phyloP scores from a whole-genome alignment of 2,113 vertebrate species.

The Limnothrissa miodon region DNA sequence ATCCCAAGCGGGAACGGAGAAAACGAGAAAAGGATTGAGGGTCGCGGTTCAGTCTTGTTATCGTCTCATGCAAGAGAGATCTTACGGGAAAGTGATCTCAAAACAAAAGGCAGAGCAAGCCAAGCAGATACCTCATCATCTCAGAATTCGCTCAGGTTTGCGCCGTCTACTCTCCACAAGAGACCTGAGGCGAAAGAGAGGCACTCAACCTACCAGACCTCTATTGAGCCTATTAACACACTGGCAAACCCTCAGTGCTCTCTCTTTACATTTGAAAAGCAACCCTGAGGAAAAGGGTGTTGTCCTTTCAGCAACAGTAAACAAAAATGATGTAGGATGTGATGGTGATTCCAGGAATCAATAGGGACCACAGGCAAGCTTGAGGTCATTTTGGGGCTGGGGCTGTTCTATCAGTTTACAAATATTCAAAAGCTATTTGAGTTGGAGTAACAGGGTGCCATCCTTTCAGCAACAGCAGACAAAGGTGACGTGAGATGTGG shows the following conservation, averaged over 20 bases:
- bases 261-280: too few species aligned
- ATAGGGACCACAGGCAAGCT: too few species aligned
- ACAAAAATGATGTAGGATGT: too few species aligned
- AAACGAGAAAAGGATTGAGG: neutral
- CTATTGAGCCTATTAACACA: neutral
- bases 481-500: too few species aligned
- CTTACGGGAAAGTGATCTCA: neutral
- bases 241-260: neutral
- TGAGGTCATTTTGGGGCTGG: too few species aligned
- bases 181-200: neutral
- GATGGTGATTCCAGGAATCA: too few species aligned
- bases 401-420: too few species aligned
- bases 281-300: too few species aligned
- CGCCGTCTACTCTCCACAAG: neutral
- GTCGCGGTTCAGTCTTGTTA: neutral
- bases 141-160: neutral
- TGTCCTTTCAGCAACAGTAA: too few species aligned
- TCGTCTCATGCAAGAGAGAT: neutral
- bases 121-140: neutral
- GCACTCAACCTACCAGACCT: neutral
- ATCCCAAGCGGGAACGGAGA: neutral
- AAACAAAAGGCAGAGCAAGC: neutral
- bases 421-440: too few species aligned
- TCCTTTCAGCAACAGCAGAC: too few species aligned
- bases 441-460: too few species aligned